Conservation (phyloP, 1,140 invertebrate genomes). For the Chionoecetes opilio region DNA sequence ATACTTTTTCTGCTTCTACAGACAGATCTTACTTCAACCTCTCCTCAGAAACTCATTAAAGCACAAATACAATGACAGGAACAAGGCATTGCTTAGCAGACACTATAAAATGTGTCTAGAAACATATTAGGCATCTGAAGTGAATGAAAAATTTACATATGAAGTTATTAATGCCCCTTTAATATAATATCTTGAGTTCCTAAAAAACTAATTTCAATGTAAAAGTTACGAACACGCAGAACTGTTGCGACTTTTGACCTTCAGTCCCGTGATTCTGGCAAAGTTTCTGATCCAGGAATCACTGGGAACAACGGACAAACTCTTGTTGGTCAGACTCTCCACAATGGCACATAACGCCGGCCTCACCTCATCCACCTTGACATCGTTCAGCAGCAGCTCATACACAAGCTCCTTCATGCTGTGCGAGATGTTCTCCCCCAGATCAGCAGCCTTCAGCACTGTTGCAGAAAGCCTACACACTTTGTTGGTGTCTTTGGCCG, state of each 20-base stretch:
- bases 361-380: conserved; percentile 39
- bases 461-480: not conserved
- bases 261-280: conserved; percentile 48
- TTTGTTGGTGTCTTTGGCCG: not conserved
- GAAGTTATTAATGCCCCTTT: too few relatives aligned
- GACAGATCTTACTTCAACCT: too few relatives aligned
- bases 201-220: too few relatives aligned
- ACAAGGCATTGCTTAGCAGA: too few relatives aligned
- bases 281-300: conserved; percentile 64
- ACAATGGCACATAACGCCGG: conserved; percentile 20
- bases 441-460: not conserved
- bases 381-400: conserved; percentile 33
- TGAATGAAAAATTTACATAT: too few relatives aligned
- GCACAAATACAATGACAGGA: too few relatives aligned
- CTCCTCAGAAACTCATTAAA: too few relatives aligned
- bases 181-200: too few relatives aligned
- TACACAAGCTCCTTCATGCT: conserved; percentile 37
- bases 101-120: too few relatives aligned
- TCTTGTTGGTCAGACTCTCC: not conserved
- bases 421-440: conserved; percentile 50
- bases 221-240: not conserved
- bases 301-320: not conserved
- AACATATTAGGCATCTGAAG: too few relatives aligned
- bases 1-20: too few relatives aligned
- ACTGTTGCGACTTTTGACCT: not conserved